Percentiles rank a stretch among this genome's conserved stretches.
Conservation (phyloP, 1,140 invertebrate genomes). For the Drosophila subobscura region DNA sequence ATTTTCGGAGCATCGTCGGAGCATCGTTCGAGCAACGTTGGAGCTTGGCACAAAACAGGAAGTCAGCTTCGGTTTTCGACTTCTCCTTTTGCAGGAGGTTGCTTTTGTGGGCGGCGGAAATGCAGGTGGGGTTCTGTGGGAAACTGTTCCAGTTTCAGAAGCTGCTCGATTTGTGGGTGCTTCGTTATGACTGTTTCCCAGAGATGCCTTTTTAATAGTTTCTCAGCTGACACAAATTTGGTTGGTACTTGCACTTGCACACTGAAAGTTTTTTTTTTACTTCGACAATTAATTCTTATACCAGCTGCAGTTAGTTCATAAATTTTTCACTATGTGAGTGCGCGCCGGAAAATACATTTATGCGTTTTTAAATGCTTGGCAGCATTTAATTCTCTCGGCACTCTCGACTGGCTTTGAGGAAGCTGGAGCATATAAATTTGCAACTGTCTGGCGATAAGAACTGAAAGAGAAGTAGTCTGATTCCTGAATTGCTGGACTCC, state of each 20-base stretch:
- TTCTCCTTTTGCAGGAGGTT: conserved; percentile 29
- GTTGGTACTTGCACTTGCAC: conserved; percentile 18
- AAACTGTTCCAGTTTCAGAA: conserved; percentile 39
- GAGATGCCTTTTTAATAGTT: conserved; percentile 76
- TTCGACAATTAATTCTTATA: conserved; percentile 71
- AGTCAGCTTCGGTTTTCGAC: conserved; percentile 58
- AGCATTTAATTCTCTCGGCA: conserved; percentile 51
- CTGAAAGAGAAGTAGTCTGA: conserved; percentile 2
- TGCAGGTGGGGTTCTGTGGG: conserved; percentile 47
- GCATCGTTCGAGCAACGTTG: conserved; percentile 4
- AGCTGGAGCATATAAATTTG: conserved; percentile 51
- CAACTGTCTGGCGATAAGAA: conserved; percentile 55
- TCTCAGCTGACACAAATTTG: conserved; percentile 72
- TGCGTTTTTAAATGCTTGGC: conserved; percentile 74
- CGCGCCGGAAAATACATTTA: conserved; percentile 73
- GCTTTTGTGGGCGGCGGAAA: conserved; percentile 63
- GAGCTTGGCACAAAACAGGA: conserved; percentile 57
- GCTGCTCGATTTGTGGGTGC: conserved; percentile 10
- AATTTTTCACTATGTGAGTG: conserved; percentile 65
- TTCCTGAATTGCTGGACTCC: conserved; percentile 11
- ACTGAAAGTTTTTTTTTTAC: conserved; percentile 42
- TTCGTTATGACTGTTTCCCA: background rate
- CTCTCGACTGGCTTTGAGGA: conserved; percentile 33
- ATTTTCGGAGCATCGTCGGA: conserved; percentile 52
- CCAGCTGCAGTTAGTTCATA: conserved; percentile 58